Evolutionary conservation across 2,113 vertebrate species (phyloP).

Genomic region (Mesocricetus auratus): DNA sequence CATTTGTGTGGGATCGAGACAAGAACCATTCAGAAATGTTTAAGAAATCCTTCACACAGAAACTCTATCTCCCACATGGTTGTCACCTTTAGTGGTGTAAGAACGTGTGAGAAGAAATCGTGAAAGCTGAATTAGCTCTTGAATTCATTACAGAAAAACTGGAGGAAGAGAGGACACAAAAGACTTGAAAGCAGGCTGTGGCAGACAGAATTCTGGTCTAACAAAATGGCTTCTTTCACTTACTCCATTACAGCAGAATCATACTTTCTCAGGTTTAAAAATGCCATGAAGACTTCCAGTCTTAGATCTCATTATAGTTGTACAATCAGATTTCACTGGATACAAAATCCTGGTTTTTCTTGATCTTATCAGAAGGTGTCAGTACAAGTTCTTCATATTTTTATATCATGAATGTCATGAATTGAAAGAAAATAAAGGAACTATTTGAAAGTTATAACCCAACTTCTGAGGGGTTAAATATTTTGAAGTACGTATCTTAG

Average conservation of each 20-base stretch:
- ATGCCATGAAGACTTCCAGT: slow-evolving; percentile 27
- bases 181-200: background rate
- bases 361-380: slow-evolving; percentile 47
- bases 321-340: slow-evolving; percentile 28
- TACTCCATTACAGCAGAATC: background rate
- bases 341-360: slow-evolving; percentile 40
- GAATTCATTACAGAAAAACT: slow-evolving; percentile 1
- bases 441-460: slow-evolving; percentile 36
- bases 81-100: background rate
- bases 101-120: background rate
- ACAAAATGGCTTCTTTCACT: slow-evolving; percentile 24
- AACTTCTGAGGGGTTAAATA: slow-evolving; percentile 54
- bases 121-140: slow-evolving; percentile 25
- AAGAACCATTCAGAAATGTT: slow-evolving; percentile 42
- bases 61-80: background rate
- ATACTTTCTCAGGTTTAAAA: slow-evolving; percentile 2
- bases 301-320: slow-evolving; percentile 39
- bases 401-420: slow-evolving; percentile 4
- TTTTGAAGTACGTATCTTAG: slow-evolving; percentile 46
- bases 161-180: slow-evolving; percentile 6
- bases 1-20: background rate
- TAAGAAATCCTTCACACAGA: slow-evolving; percentile 16
- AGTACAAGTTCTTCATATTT: slow-evolving; percentile 33
- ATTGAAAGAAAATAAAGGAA: slow-evolving; percentile 52
- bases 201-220: background rate